A percentile compares a stretch with the other conserved stretches of the same genome.
These are phyloP conservation scores for Tragelaphus strepsiceros DNA, from an alignment of 2,113 vertebrate species.

Conservation along the genomic window DNA sequence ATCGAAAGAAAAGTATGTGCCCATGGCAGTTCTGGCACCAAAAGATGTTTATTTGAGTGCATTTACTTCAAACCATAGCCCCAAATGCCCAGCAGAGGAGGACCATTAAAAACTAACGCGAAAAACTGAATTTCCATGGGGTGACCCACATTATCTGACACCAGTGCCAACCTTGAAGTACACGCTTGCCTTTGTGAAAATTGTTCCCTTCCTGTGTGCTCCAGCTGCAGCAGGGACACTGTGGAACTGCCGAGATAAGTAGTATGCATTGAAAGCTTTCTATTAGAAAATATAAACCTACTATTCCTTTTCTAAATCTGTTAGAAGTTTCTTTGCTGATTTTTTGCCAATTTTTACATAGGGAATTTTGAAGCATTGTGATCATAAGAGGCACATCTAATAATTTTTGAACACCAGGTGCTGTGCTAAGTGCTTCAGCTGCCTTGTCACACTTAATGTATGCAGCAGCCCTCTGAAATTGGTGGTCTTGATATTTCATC, in stretches of 20 bases:
- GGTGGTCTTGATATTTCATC: neutral
- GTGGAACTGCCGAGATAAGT: neutral
- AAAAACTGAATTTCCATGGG: constrained; percentile 68
- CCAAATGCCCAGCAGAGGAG: constrained; percentile 73
- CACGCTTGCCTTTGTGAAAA: neutral
- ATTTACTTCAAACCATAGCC: constrained; percentile 77
- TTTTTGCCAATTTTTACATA: neutral
- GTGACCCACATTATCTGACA: constrained; percentile 59
- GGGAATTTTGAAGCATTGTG: neutral
- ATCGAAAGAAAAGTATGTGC: constrained; percentile 84
- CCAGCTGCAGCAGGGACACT: neutral
- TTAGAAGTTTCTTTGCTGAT: neutral
- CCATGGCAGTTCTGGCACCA: constrained; percentile 81
- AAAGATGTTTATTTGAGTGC: constrained; percentile 82
- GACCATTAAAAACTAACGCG: constrained; percentile 67
- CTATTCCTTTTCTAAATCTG: neutral
- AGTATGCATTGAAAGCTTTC: neutral
- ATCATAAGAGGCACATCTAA: neutral
- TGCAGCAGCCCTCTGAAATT: neutral
- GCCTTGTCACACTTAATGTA: neutral
- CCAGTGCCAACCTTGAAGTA: neutral
- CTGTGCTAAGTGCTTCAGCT: neutral
- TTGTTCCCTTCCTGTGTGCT: neutral
- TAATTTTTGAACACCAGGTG: neutral
- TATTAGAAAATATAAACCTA: neutral